phyloP scores from a whole-genome alignment of 2,797 vertebrate genomes.

The Rhinatrema bivittatum region DNA sequence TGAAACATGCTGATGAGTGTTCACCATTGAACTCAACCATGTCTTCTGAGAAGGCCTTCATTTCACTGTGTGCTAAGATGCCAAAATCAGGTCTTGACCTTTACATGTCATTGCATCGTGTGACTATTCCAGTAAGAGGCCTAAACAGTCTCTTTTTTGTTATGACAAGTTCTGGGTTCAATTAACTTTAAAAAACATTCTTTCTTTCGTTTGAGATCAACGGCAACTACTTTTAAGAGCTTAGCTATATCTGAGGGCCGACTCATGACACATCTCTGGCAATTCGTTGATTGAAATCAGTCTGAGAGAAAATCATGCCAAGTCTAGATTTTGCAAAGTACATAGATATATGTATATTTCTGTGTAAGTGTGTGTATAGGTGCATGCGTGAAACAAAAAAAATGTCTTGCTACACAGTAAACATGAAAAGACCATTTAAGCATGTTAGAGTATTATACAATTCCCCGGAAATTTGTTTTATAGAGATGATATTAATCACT shows the following conservation, averaged over 20 bases:
- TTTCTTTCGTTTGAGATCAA: slow-evolving; percentile 10
- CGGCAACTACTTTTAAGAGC: no score
- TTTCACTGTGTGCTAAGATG: neutral
- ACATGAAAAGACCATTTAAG: neutral
- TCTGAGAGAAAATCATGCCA: no score
- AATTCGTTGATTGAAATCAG: no score
- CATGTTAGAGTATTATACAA: neutral
- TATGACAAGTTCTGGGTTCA: neutral
- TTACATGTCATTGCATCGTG: neutral
- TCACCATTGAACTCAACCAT: slow-evolving; percentile 2
- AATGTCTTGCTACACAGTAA: neutral
- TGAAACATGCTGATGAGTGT: neutral
- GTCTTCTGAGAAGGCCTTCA: neutral
- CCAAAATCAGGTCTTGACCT: neutral
- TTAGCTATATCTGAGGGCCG: no score
- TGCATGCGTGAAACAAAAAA: neutral
- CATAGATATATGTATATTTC: neutral
- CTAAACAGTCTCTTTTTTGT: neutral
- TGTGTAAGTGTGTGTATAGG: neutral
- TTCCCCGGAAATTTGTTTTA: no score
- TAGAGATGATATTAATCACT: no score
- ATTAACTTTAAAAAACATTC: neutral
- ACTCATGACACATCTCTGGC: no score
- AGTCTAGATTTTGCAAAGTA: neutral
- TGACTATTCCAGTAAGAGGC: neutral